Percentiles rank a stretch among this genome's conserved stretches.
Conservation (phyloP, 2,888 invertebrate species). For the Mythimna vitellina region DNA sequence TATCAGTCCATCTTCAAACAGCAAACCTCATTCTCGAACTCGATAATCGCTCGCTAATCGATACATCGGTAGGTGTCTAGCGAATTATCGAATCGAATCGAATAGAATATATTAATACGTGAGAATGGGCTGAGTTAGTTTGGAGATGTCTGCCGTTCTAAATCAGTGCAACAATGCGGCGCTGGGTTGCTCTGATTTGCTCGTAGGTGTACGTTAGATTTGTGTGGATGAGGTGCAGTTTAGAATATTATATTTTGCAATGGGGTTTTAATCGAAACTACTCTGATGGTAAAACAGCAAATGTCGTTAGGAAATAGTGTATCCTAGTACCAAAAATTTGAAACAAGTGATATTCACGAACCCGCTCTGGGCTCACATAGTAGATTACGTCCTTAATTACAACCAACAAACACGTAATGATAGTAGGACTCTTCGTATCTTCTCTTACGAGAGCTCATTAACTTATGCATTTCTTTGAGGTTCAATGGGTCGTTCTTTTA, state of each 20-base stretch:
- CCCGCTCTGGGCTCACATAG: too few relatives aligned
- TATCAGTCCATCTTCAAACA: constrained; percentile 47
- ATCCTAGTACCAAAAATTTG: too few relatives aligned
- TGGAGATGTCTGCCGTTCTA: constrained; percentile 87
- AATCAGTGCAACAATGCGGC: constrained; percentile 87
- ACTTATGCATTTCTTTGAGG: too few relatives aligned
- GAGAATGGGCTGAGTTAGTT: constrained; percentile 77
- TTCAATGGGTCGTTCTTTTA: too few relatives aligned
- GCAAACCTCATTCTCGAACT: constrained; percentile 53
- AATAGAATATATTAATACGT: constrained; percentile 90
- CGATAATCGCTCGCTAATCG: constrained; percentile 77
- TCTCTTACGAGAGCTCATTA: too few relatives aligned
- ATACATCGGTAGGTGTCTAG: constrained; percentile 82
- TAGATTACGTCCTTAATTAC: too few relatives aligned
- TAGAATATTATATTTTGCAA: background rate
- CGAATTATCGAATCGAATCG: constrained; percentile 83
- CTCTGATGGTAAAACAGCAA: too few relatives aligned
- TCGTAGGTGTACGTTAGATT: constrained; percentile 77
- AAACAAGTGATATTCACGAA: too few relatives aligned
- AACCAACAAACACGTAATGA: too few relatives aligned
- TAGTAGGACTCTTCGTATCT: too few relatives aligned
- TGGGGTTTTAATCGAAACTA: background rate
- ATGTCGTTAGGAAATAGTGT: too few relatives aligned
- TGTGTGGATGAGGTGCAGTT: constrained; percentile 69
- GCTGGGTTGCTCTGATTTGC: constrained; percentile 85